Conservation (phyloP, 2,113 vertebrate species). For the Aleadryas rufinucha region DNA sequence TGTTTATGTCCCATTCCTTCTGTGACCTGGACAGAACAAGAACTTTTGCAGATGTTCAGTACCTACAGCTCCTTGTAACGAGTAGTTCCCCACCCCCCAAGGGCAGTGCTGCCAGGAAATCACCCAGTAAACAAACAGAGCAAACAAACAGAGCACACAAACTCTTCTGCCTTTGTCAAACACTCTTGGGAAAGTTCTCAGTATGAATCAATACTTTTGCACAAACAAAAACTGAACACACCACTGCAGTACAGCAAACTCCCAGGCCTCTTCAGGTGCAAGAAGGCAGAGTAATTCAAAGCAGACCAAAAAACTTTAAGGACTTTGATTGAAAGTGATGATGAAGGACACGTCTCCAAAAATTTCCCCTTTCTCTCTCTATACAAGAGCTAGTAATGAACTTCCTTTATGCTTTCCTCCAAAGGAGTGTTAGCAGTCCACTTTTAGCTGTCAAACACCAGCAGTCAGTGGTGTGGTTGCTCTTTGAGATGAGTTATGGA, state of each 20-base stretch:
- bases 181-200: not conserved
- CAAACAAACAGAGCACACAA: not conserved
- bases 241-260: not conserved
- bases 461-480: not conserved
- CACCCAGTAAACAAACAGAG: not conserved
- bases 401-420: not conserved
- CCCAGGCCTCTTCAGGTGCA: not conserved
- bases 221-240: not conserved
- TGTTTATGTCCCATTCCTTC: not conserved
- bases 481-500: not conserved
- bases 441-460: not conserved
- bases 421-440: not conserved
- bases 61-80: not conserved
- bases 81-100: not conserved
- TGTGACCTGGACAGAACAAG: not conserved
- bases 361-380: not conserved
- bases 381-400: not conserved
- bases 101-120: not conserved
- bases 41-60: not conserved
- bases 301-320: not conserved
- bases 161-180: not conserved
- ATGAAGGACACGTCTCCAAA: not conserved
- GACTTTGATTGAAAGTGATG: not conserved
- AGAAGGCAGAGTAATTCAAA: not conserved
- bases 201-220: not conserved